Percentiles rank a stretch among this genome's conserved stretches.
Conservation (phyloP, 2,888 invertebrate genomes). For the Tridacna gigas region DNA sequence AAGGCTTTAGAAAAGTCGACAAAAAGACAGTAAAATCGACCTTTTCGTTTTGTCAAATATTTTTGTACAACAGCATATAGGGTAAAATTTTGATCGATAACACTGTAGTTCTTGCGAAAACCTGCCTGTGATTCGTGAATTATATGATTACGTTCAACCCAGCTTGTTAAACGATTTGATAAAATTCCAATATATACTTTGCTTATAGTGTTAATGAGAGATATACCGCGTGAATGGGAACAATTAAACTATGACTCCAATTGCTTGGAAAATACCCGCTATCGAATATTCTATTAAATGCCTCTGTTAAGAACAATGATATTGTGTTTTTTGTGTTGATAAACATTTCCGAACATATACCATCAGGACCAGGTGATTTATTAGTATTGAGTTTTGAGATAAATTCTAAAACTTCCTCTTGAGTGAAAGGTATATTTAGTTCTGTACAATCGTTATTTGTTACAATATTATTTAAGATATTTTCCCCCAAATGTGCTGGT, state of each 20-base stretch:
- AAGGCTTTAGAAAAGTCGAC: constrained; percentile 21
- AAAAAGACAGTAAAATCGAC: not conserved
- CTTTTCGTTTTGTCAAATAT: not conserved
- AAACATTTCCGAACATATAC: not conserved
- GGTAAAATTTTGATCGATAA: not conserved
- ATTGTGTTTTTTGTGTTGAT: not conserved
- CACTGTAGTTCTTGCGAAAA: not conserved
- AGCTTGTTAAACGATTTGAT: not conserved
- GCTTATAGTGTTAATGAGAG: not conserved
- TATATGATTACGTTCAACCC: not conserved
- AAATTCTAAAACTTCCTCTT: not conserved
- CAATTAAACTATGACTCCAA: not conserved
- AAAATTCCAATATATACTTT: not conserved
- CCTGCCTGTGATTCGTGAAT: not conserved
- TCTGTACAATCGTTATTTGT: not conserved
- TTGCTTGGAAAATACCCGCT: not conserved
- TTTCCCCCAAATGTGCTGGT: not conserved
- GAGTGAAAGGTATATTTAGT: not conserved
- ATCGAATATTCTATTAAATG: not conserved
- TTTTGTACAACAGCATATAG: not conserved
- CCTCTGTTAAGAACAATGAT: not conserved
- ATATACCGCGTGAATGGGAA: not conserved
- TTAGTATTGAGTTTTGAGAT: not conserved
- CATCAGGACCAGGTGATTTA: not conserved
- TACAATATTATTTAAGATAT: not conserved